A percentile compares a stretch with the other conserved stretches of the same genome.
Evolutionary conservation across 2,888 invertebrate species (phyloP).

Genomic region (Ligdia adustata): DNA sequence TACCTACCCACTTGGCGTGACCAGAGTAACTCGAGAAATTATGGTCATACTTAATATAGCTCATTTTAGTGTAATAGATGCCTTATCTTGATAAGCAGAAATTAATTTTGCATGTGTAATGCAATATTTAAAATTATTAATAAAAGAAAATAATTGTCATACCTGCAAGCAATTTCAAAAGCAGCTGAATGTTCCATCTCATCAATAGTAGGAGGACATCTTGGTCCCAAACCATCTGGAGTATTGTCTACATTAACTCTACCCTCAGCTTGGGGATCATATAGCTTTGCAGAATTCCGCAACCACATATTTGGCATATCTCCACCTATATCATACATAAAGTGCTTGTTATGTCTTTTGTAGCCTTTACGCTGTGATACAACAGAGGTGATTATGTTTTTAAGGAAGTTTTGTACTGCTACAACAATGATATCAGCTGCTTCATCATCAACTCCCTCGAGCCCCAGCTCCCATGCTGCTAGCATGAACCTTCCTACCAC

Average conservation of each 20-base stretch:
- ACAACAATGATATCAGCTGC: slow-evolving; percentile 92
- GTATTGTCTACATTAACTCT: slow-evolving; percentile 84
- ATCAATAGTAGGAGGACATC: slow-evolving; percentile 88
- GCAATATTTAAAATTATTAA: no score
- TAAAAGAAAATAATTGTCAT: no score
- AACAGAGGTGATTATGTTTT: slow-evolving; percentile 91
- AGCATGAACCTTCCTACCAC: slow-evolving; percentile 92
- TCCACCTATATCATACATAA: slow-evolving; percentile 91
- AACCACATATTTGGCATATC: slow-evolving; percentile 92
- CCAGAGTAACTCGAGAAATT: no score
- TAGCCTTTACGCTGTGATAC: slow-evolving; percentile 93
- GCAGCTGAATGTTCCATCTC: slow-evolving; percentile 90
- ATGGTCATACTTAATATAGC: no score
- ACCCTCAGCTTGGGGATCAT: slow-evolving; percentile 85
- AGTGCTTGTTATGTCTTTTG: slow-evolving; percentile 88
- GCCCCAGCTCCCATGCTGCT: slow-evolving; percentile 94
- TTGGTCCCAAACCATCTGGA: slow-evolving; percentile 86
- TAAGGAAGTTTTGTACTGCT: slow-evolving; percentile 91
- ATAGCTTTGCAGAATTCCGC: slow-evolving; percentile 87
- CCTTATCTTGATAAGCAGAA: no score
- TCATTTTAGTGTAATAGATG: no score
- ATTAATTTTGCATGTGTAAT: no score
- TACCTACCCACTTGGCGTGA: no score
- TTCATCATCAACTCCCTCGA: slow-evolving; percentile 92
- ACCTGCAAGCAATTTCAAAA: slow-evolving; percentile 88